Conservation (phyloP, 1,140 invertebrate genomes). For the Cataglyphis hispanica region DNA sequence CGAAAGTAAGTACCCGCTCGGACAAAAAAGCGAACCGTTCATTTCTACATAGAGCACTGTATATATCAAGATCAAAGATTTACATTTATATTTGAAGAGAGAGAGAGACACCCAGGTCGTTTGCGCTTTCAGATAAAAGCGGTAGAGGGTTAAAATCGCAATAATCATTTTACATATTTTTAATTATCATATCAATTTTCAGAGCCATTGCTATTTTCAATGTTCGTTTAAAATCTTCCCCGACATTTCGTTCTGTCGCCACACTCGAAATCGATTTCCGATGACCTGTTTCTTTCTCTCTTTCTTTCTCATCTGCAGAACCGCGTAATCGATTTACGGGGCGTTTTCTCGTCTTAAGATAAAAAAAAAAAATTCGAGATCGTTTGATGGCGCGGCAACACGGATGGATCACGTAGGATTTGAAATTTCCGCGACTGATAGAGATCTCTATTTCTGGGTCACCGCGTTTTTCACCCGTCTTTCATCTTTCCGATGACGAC, state of each 20-base stretch:
- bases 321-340: constrained; percentile 36
- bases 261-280: constrained; percentile 56
- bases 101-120: not conserved
- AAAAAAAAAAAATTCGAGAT: not conserved
- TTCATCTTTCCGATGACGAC: constrained; percentile 10
- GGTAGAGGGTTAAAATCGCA: constrained; percentile 70
- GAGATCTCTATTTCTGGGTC: constrained; percentile 46
- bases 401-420: constrained; percentile 47
- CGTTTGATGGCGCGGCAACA: constrained; percentile 47
- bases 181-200: not conserved
- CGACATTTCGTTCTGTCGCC: constrained; percentile 37
- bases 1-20: not conserved
- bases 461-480: not conserved
- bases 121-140: not conserved
- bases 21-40: not conserved
- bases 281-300: constrained; percentile 1
- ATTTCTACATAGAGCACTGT: not conserved
- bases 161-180: constrained; percentile 26
- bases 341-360: constrained; percentile 3
- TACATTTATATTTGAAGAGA: no score
- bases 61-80: not conserved
- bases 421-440: constrained; percentile 35
- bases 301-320: not conserved
- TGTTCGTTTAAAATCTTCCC: constrained; percentile 49
- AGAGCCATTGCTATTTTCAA: constrained; percentile 19